phyloP scores from a whole-genome alignment of 1,140 invertebrate genomes.

The Coenobita brevimanus region DNA sequence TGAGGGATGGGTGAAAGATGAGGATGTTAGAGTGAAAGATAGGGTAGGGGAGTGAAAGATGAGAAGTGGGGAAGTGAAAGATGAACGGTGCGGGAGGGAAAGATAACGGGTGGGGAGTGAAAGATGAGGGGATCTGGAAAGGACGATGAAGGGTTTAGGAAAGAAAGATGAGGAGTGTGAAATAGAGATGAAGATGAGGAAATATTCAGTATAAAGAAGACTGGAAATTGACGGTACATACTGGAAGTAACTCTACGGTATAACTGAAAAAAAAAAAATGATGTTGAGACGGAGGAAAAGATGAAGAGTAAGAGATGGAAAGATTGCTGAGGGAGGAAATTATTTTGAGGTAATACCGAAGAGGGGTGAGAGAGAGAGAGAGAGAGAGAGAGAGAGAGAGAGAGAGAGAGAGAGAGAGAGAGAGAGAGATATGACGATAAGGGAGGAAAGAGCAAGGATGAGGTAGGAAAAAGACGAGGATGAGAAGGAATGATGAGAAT shows the following conservation, averaged over 20 bases:
- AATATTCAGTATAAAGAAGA: background rate
- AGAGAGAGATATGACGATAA: background rate
- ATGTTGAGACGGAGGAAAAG: background rate
- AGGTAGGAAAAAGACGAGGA: too few relatives aligned
- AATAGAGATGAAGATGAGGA: background rate
- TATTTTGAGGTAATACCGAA: background rate
- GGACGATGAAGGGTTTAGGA: background rate
- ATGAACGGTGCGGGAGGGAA: too few relatives aligned
- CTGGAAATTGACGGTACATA: too few relatives aligned
- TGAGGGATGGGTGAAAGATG: too few relatives aligned
- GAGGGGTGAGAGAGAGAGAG: background rate
- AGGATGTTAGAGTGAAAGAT: too few relatives aligned
- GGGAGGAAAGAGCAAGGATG: background rate
- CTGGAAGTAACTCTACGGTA: too few relatives aligned
- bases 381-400: background rate
- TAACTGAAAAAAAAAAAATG: too few relatives aligned
- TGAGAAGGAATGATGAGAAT: too few relatives aligned
- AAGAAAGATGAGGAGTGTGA: background rate
- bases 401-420: slow-evolving; percentile 12
- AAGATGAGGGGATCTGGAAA: too few relatives aligned
- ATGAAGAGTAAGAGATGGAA: background rate
- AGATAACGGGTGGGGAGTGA: too few relatives aligned
- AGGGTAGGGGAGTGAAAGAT: too few relatives aligned
- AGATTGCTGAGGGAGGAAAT: background rate
- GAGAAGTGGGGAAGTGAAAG: too few relatives aligned